phyloP scores from a whole-genome alignment of 2,888 invertebrate genomes.

The Hedya salicella region DNA sequence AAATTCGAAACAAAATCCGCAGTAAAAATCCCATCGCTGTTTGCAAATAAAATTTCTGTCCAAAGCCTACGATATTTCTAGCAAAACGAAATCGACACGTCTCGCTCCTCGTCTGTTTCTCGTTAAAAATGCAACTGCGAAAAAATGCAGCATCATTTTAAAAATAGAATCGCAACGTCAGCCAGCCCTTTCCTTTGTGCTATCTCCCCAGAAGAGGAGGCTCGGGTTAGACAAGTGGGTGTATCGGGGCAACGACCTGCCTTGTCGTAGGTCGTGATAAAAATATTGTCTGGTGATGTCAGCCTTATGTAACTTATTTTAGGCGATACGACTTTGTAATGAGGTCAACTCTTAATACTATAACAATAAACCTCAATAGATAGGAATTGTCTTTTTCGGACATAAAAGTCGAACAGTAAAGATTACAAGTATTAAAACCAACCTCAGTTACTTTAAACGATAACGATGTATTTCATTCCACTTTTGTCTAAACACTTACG shows the following conservation, averaged over 20 bases:
- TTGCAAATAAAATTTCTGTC: conserved; percentile 13
- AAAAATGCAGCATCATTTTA: conserved; percentile 65
- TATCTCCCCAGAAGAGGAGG: conserved; percentile 57
- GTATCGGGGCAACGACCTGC: conserved; percentile 55
- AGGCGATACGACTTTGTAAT: conserved; percentile 12
- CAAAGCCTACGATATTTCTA: conserved; percentile 16
- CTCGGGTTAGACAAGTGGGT: conserved; percentile 51
- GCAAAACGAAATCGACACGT: conserved; percentile 44
- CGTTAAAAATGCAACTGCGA: conserved; percentile 57
- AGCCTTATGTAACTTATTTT: conserved; percentile 30
- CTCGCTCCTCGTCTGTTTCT: conserved; percentile 43
- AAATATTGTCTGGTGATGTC: conserved; percentile 27
- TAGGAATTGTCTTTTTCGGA: not conserved
- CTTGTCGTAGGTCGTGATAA: conserved; percentile 55
- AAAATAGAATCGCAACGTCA: conserved; percentile 67
- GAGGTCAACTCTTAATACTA: conserved; percentile 3
- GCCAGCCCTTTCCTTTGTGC: conserved; percentile 67
- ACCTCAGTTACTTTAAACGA: conserved; percentile 5
- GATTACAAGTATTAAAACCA: no score
- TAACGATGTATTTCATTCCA: conserved; percentile 4
- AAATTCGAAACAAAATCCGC: conserved; percentile 8
- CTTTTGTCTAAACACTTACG: conserved; percentile 14
- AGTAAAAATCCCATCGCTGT: conserved; percentile 2
- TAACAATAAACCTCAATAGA: conserved; percentile 12
- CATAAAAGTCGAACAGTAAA: not conserved